Conservation (phyloP, 1,140 invertebrate genomes). For the Euura saliciscinereae region DNA sequence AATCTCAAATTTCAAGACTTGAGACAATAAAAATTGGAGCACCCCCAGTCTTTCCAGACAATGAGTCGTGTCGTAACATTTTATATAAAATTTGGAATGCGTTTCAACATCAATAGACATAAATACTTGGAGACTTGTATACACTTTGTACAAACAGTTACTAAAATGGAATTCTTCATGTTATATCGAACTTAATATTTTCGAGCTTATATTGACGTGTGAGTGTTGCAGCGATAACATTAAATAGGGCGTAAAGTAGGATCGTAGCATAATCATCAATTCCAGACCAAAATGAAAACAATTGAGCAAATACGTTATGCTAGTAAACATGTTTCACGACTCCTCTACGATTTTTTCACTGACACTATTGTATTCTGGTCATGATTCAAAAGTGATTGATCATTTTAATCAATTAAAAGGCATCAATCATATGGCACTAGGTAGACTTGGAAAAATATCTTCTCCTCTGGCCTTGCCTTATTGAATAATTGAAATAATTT, state of each 20-base stretch:
- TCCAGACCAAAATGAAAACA: not conserved
- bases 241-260: too few relatives aligned
- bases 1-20: slow-evolving; percentile 2
- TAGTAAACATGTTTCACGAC: not conserved
- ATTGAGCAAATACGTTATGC: not conserved
- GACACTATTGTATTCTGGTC: not conserved
- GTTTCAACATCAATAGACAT: not conserved
- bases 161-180: not conserved
- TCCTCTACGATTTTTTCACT: not conserved
- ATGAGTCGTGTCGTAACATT: not conserved
- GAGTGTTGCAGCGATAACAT: too few relatives aligned
- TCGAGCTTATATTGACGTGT: too few relatives aligned
- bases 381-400: not conserved
- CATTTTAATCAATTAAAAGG: not conserved
- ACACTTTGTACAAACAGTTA: not conserved
- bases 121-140: not conserved
- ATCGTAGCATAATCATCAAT: not conserved
- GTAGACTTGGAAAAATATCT: not conserved
- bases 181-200: not conserved
- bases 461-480: too few relatives aligned
- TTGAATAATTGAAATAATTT: too few relatives aligned
- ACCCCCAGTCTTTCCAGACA: not conserved
- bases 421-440: not conserved
- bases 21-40: not conserved
- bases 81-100: slow-evolving; percentile 5